These are phyloP conservation scores for Griposia aprilina DNA, from an alignment of 2,888 invertebrate species.

Conservation along the genomic window DNA sequence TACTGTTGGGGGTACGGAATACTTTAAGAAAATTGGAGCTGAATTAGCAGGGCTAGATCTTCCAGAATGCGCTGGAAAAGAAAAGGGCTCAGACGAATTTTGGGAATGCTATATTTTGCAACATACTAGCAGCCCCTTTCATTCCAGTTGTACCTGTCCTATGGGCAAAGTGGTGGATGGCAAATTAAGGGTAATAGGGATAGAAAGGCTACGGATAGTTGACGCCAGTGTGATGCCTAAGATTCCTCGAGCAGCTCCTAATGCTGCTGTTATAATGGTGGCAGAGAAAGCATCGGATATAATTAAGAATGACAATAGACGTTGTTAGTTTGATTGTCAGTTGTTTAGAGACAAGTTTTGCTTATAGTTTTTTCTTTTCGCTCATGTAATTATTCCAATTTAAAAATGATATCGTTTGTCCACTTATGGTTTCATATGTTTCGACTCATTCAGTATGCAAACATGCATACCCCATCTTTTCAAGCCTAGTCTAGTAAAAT, in stretches of 20 bases:
- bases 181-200: constrained; percentile 78
- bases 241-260: constrained; percentile 89
- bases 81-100: constrained; percentile 59
- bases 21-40: constrained; percentile 64
- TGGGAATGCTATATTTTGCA: constrained; percentile 69
- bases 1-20: constrained; percentile 58
- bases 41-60: constrained; percentile 61
- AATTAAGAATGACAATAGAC: constrained; percentile 15
- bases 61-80: constrained; percentile 59
- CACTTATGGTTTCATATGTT: too few species aligned
- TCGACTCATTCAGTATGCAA: too few species aligned
- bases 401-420: too few species aligned
- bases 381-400: too few species aligned
- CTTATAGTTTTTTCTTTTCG: too few species aligned
- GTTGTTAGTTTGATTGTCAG: background rate
- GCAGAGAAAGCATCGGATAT: constrained; percentile 54
- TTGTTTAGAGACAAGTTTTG: too few species aligned
- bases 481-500: too few species aligned
- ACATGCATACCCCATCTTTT: too few species aligned
- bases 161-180: constrained; percentile 94
- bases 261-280: constrained; percentile 80
- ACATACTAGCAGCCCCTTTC: constrained; percentile 92
- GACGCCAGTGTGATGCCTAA: constrained; percentile 84
- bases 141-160: constrained; percentile 92
- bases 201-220: constrained; percentile 64